Evolutionary conservation across 2,113 vertebrate species (phyloP).

Genomic region (Onychostruthus taczanowskii): DNA sequence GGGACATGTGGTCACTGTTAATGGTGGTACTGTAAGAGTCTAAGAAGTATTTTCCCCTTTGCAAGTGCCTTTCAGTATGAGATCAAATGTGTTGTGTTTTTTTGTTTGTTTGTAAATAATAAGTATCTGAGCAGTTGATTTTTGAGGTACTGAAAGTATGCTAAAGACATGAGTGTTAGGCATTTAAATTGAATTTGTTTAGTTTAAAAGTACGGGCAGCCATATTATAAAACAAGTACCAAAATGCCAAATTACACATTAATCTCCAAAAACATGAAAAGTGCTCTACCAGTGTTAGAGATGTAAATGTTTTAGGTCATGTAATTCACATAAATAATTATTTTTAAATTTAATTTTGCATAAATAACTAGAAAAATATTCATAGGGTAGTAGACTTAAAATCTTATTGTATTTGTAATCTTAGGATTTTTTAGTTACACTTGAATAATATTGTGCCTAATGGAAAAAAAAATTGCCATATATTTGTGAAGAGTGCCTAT

Average conservation of each 20-base stretch:
- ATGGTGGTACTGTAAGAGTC: not conserved
- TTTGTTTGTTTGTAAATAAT: not conserved
- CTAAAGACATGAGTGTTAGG: not conserved
- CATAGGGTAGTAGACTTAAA: not conserved
- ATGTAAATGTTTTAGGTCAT: not conserved
- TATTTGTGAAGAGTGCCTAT: not conserved
- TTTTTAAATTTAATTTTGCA: not conserved
- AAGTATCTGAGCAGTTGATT: not conserved
- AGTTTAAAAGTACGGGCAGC: not conserved
- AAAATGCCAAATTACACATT: not conserved
- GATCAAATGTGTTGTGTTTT: not conserved
- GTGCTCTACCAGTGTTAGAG: not conserved
- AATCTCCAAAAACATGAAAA: not conserved
- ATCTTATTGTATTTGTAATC: not conserved
- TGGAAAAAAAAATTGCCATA: rapidly evolving
- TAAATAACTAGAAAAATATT: not conserved
- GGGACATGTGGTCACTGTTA: not conserved
- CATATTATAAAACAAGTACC: not conserved
- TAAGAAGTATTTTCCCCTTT: not conserved
- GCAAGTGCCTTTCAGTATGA: not conserved
- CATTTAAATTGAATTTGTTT: not conserved
- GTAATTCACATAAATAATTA: not conserved
- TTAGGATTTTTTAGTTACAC: not conserved
- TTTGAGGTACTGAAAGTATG: not conserved
- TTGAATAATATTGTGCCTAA: not conserved